Conservation (phyloP, 1,140 invertebrate species). For the Magallana angulata region DNA sequence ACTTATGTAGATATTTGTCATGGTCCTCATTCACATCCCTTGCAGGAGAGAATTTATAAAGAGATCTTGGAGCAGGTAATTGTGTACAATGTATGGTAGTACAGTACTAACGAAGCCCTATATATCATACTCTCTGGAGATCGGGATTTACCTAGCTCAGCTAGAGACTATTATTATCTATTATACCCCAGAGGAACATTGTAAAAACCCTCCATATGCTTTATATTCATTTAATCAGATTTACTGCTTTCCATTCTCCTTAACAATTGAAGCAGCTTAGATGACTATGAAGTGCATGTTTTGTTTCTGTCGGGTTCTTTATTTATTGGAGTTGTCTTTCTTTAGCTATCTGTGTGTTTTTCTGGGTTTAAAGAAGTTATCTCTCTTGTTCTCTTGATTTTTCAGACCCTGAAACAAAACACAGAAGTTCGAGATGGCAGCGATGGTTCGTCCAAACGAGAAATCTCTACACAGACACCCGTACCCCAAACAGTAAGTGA, state of each 20-base stretch:
- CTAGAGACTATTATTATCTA: background rate
- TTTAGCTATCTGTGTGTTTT: slow-evolving; percentile 13
- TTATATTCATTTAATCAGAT: slow-evolving; percentile 10
- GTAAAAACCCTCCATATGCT: background rate
- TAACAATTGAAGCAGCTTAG: background rate
- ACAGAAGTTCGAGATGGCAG: slow-evolving; percentile 86
- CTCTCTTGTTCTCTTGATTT: slow-evolving; percentile 54
- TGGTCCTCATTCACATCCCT: background rate
- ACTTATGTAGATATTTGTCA: too few species aligned
- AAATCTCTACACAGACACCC: slow-evolving; percentile 87
- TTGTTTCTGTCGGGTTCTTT: slow-evolving; percentile 2
- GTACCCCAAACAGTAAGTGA: slow-evolving; percentile 71
- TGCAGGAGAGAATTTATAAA: slow-evolving; percentile 19
- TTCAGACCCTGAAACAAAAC: slow-evolving; percentile 96
- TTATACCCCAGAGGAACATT: background rate
- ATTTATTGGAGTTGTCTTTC: slow-evolving; percentile 27
- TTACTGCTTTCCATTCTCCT: slow-evolving; percentile 3
- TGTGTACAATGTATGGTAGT: background rate
- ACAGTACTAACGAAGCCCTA: slow-evolving; percentile 3
- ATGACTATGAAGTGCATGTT: background rate
- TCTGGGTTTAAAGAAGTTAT: background rate
- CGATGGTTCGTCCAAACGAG: slow-evolving; percentile 79
- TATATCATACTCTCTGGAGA: background rate
- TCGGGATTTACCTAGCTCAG: background rate
- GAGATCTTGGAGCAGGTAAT: slow-evolving; percentile 11